Evolutionary conservation across 2,797 vertebrate genomes (phyloP).

Genomic region (Pelodytes ibericus): DNA sequence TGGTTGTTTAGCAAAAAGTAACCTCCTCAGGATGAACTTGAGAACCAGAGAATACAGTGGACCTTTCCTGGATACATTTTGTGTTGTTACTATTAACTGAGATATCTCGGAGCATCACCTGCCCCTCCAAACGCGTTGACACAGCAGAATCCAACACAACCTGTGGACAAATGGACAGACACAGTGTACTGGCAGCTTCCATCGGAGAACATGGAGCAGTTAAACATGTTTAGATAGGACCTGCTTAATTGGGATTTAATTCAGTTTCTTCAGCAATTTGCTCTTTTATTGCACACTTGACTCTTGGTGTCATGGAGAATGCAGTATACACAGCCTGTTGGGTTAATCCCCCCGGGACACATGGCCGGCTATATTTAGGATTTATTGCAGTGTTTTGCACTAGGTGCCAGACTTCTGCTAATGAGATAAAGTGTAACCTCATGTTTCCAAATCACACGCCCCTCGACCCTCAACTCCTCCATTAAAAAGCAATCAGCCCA

Average conservation of each 20-base stretch:
- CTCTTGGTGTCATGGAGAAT: background rate
- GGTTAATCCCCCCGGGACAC: constrained; percentile 47
- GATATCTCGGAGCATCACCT: too few species aligned
- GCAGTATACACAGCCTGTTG: background rate
- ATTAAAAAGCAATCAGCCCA: background rate
- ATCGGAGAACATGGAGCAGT: too few species aligned
- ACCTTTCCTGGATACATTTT: too few species aligned
- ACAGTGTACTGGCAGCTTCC: too few species aligned
- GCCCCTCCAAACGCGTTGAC: too few species aligned
- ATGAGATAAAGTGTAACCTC: constrained; percentile 12
- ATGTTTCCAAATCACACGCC: background rate
- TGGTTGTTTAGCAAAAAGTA: too few species aligned
- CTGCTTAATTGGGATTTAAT: background rate
- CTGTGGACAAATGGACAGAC: too few species aligned
- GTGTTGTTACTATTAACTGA: too few species aligned
- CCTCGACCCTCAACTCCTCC: background rate
- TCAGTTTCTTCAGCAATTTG: background rate
- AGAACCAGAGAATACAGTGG: too few species aligned
- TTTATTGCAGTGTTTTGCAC: constrained; percentile 22
- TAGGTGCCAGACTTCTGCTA: constrained; percentile 46
- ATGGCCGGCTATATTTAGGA: constrained; percentile 46
- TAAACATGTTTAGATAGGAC: too few species aligned
- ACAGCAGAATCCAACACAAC: too few species aligned
- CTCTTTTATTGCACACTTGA: constrained; percentile 2
- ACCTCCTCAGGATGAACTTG: too few species aligned